phyloP scores from a whole-genome alignment of 2,888 invertebrate genomes.

The Drosophila gaucha region DNA sequence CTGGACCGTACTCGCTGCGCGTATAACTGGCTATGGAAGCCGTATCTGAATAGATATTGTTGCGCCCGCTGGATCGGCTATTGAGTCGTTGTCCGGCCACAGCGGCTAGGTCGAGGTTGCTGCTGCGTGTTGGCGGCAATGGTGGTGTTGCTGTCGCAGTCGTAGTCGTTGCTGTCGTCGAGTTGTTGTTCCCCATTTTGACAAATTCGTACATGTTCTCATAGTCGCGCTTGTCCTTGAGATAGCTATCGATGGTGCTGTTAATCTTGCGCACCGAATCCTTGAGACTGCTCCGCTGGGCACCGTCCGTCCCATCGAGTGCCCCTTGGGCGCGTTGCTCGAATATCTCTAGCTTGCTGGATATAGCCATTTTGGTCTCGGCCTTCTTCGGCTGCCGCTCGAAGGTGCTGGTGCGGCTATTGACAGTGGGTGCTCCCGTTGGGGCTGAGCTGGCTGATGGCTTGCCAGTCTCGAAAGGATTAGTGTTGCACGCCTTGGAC shows the following conservation, averaged over 20 bases:
- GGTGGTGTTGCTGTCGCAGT: slow-evolving; percentile 70
- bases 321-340: slow-evolving; percentile 68
- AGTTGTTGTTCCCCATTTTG: slow-evolving; percentile 65
- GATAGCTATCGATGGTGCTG: slow-evolving; percentile 84
- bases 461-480: slow-evolving; percentile 40
- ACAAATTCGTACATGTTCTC: slow-evolving; percentile 83
- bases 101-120: slow-evolving; percentile 65
- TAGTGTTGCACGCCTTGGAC: slow-evolving; percentile 60
- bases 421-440: slow-evolving; percentile 20
- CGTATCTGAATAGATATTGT: slow-evolving; percentile 77
- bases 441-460: slow-evolving; percentile 13
- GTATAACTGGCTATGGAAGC: slow-evolving; percentile 82
- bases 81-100: slow-evolving; percentile 66
- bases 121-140: slow-evolving; percentile 78
- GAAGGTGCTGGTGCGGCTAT: slow-evolving; percentile 82
- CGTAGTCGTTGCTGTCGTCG: slow-evolving; percentile 8
- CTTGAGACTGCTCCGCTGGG: slow-evolving; percentile 82
- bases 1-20: slow-evolving; percentile 83
- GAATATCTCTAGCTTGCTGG: slow-evolving; percentile 83
- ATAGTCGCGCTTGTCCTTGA: slow-evolving; percentile 84
- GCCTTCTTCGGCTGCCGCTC: slow-evolving; percentile 81
- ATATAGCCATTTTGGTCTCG: slow-evolving; percentile 77
- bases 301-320: slow-evolving; percentile 45
- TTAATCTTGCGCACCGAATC: slow-evolving; percentile 85
- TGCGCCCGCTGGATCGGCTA: slow-evolving; percentile 59